Evolutionary conservation across 2,113 vertebrate species (phyloP), one percentile per base, ranked within the genome.

Genomic region (Pteropus alecto): DNA sequence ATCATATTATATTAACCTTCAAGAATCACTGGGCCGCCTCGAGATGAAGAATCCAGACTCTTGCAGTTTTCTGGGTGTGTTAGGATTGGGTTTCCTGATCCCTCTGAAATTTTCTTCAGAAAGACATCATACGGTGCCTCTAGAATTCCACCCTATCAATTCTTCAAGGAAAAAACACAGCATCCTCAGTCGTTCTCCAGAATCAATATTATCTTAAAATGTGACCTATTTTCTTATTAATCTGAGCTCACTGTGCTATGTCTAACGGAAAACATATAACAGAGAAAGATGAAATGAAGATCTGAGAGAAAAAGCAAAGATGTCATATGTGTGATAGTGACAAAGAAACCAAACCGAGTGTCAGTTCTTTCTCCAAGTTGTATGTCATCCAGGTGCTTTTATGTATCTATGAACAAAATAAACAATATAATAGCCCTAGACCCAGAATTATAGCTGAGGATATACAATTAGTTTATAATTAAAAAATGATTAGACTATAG

Each of bases 1-100:
- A 92, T 26, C 33, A 61, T 70, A 71, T 92, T 63, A 82, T 94
- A 93, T 95, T 95, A 94, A 97, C 86, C 91, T 96, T 93, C 46
- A 74, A 85, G 85, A 35, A 84, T 96, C 85, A 73, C 63, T 73
- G 81, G 71, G 93, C 56, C 88, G 90, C 88, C 56, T 93, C 68
- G 51, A 70, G 91, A 79, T 73, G 61, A 48, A 91, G 86, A 79
- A 67, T 88, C 84, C 89, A 71, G 4, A 92, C n/a, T 96, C 63
- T 93, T 78, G 85, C 14, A 13, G 58, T 77, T 87, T 87, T 60
- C 89, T 94, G 86, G 35, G 33, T 51, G 13, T 33, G 82, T 81
- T 79, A 71, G 65, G 33, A 16, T 14, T 65, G 89, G 51, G 11
- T 78, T 94, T 97, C 92, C 58, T 83, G 86, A 90, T 22, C 58